Evolutionary conservation across 2,797 vertebrate species (phyloP).

Genomic region (Coilia nasus): DNA sequence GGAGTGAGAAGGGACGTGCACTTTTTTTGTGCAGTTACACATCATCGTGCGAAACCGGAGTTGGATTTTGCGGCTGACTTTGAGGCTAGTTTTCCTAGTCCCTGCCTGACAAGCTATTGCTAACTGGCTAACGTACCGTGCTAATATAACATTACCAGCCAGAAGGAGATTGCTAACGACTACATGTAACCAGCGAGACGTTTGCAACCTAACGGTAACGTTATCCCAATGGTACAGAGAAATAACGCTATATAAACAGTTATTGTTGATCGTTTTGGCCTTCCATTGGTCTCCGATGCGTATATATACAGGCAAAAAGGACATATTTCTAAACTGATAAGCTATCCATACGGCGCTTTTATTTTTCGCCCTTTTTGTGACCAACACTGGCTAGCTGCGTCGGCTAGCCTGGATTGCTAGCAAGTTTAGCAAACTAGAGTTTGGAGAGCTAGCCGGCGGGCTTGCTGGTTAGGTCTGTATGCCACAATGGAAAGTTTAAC

Average conservation of each 20-base stretch:
- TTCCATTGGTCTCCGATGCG: background rate
- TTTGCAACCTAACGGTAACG: constrained; percentile 59
- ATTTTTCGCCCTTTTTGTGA: constrained; percentile 26
- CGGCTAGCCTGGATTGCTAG: constrained; percentile 38
- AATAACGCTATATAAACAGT: constrained; percentile 11
- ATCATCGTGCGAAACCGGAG: constrained; percentile 56
- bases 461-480: constrained; percentile 50
- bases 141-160: constrained; percentile 20
- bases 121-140: constrained; percentile 58
- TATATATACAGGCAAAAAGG: constrained; percentile 4
- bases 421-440: constrained; percentile 59
- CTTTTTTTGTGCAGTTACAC: constrained; percentile 31
- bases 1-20: constrained; percentile 38
- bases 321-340: constrained; percentile 53
- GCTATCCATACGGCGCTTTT: background rate
- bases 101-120: constrained; percentile 71
- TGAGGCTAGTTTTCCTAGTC: constrained; percentile 66
- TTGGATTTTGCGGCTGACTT: constrained; percentile 62
- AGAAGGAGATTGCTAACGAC: constrained; percentile 30
- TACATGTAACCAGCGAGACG: constrained; percentile 58
- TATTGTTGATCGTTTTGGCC: background rate
- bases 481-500: constrained; percentile 93
- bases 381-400: constrained; percentile 33
- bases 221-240: constrained; percentile 54
- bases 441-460: constrained; percentile 60